Evolutionary conservation across 1,140 invertebrate genomes (phyloP), one percentile per base, ranked within the genome.

Genomic region (Laupala kohalensis): DNA sequence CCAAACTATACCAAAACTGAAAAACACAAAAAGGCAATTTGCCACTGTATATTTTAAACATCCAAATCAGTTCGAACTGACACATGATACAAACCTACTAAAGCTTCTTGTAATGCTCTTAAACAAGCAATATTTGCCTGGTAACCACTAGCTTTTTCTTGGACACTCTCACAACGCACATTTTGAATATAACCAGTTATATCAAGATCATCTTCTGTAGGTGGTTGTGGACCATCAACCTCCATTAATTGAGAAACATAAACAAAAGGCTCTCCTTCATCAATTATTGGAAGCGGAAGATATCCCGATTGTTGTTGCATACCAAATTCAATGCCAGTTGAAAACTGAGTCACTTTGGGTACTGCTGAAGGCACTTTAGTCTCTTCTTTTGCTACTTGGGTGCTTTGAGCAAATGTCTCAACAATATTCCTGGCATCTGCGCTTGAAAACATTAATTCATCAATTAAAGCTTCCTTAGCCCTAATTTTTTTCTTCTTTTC

Each of bases 371-470:
- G 37, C 4, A 15, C 25, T 28, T 88, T 87, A 30, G 82, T 78
- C 74, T 91, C 88, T 75, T 89, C 86, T 72, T 87, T 89, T 68
- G 84, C 84, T 62, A 85, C 85, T 71, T 90, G 85, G 29, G 83
- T 84, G 62, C 83, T 86, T 74, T 89, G 86, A 24, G 89, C 90
- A 83, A 95, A 96, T 63, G 87, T 89, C 71, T 89, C 90, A 1
- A 98, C 82, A 74, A 98, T 98, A 75, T 91, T 89, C 71, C 91
- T 89, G 0, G 94, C 95, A 81, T 96, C 88, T 25, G 87, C 88
- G 75, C 94, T 91, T 9, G 94, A 95, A 81, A 92, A 95, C 89
- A 96, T 97, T 3, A 98, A 82, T 78, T 97, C 94, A 82, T 97
- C 94, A 74, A 97, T 96, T 0, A 97, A 81, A 2, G 91, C 91